Evolutionary conservation across 2,888 invertebrate genomes (phyloP).

Genomic region (Leucania comma): DNA sequence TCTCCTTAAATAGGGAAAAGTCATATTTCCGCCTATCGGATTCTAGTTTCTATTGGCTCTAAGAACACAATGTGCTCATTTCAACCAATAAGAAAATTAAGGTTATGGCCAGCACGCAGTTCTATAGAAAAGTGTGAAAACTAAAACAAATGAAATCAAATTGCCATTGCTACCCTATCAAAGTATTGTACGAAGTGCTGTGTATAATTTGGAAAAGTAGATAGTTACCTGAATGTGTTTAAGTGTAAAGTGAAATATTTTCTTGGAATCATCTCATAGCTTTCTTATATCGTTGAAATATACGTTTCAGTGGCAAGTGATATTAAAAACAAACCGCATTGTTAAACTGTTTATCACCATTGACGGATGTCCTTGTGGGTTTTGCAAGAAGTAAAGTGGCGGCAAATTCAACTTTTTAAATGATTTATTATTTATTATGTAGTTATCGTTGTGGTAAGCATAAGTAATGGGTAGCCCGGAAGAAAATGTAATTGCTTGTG

Average conservation of each 20-base stretch:
- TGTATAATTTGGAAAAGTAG: constrained; percentile 65
- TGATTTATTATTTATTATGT: constrained; percentile 77
- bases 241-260: constrained; percentile 66
- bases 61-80: fast-evolving
- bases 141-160: constrained; percentile 73
- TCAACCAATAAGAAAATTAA: constrained; percentile 51
- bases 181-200: constrained; percentile 71
- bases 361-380: constrained; percentile 90
- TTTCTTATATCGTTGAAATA: constrained; percentile 43
- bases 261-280: constrained; percentile 39
- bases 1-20: constrained; percentile 17
- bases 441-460: constrained; percentile 60
- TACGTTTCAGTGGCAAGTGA: constrained; percentile 51
- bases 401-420: constrained; percentile 87
- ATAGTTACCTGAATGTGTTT: constrained; percentile 66
- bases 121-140: constrained; percentile 49
- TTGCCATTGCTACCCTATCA: constrained; percentile 76
- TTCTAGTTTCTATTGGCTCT: constrained; percentile 46
- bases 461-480: constrained; percentile 85
- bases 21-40: not conserved
- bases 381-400: constrained; percentile 87
- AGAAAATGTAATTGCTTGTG: constrained; percentile 71
- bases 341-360: constrained; percentile 89
- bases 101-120: constrained; percentile 20
- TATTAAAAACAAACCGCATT: constrained; percentile 79